Base-by-base conservation (phyloP, 2,113 vertebrate genomes). In the Trematomus loennbergii region DNA sequence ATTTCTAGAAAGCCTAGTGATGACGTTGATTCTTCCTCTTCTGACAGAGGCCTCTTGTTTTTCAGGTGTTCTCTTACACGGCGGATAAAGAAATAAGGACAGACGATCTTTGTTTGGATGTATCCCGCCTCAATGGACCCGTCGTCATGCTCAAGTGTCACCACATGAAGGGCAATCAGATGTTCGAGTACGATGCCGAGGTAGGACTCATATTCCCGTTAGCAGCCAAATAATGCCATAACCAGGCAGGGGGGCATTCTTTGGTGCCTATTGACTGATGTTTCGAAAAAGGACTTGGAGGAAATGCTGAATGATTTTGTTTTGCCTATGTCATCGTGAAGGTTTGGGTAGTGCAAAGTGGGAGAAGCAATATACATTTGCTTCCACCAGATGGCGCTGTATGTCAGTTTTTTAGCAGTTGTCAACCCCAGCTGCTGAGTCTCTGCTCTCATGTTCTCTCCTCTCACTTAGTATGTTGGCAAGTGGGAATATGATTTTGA, bases 101-200 rank as follows among this genome's bases (percentile, higher is more conserved):
- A 0, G 98, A 99, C 13, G 98, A 99, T 79, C 93, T 99, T 81
- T 99, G 98, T 87, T 93, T 99, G 92, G 98, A 99, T 60, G 98
- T 99, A 64, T 98, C 98, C 3, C 96, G 97, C 63, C 96, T 99
- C 74, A 99, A 96, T 45, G 98, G 98, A 16, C 98, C 98, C 1
- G 95, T 99, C 9, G 91, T 96, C 72, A 99, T 99, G 98, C 93
- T 99, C 64, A 99, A 99, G 93, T 99, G 98, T 88, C 98, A 99
- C 86, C 98, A 99, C 90, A 97, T 99, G 98, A 95, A 97, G 86
- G 98, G 98, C 48, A 99, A 99, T 92, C 98, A 99, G 94, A 96
- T 99, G 90, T 99, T 99, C 94, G 97, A 99, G 72, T 99, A 99
- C n/a, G 97, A 99, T 43, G 95, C 97, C 0, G 97, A 99, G 98